Evolutionary conservation across 2,113 vertebrate species (phyloP).

Genomic region (Cinclus mexicanus): DNA sequence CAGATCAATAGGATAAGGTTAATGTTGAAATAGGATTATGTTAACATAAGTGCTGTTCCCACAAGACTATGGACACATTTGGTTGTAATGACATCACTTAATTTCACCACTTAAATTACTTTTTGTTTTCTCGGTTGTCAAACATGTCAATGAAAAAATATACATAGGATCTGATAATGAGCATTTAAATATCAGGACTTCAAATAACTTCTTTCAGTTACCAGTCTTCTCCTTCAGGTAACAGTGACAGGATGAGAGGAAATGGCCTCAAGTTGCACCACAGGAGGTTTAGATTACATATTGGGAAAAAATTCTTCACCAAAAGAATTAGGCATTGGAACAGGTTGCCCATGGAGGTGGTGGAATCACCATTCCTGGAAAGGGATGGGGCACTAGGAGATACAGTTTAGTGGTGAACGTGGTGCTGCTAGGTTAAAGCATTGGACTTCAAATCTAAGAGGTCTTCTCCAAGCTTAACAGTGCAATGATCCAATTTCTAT

Average conservation of each 20-base stretch:
- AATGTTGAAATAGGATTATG: background rate
- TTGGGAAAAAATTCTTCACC: background rate
- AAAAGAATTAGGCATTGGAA: background rate
- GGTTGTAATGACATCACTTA: background rate
- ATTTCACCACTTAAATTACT: background rate
- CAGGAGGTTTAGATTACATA: background rate
- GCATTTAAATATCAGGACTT: background rate
- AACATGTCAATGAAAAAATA: background rate
- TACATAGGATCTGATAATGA: background rate
- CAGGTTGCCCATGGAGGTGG: background rate
- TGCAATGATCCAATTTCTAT: background rate
- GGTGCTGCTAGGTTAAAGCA: background rate
- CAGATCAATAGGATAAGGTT: background rate
- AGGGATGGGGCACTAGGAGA: background rate
- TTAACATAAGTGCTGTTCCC: background rate
- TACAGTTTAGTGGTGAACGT: accelerated
- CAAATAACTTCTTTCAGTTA: background rate
- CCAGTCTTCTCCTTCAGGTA: background rate
- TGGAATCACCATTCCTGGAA: background rate
- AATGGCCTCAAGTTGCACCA: background rate
- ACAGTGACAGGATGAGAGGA: background rate
- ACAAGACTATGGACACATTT: background rate
- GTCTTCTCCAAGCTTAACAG: background rate
- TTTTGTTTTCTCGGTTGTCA: background rate
- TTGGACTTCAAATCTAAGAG: background rate